Evolutionary conservation across 2,113 vertebrate genomes (phyloP), one percentile per base, ranked within the genome.

Genomic region (Platanista minor): DNA sequence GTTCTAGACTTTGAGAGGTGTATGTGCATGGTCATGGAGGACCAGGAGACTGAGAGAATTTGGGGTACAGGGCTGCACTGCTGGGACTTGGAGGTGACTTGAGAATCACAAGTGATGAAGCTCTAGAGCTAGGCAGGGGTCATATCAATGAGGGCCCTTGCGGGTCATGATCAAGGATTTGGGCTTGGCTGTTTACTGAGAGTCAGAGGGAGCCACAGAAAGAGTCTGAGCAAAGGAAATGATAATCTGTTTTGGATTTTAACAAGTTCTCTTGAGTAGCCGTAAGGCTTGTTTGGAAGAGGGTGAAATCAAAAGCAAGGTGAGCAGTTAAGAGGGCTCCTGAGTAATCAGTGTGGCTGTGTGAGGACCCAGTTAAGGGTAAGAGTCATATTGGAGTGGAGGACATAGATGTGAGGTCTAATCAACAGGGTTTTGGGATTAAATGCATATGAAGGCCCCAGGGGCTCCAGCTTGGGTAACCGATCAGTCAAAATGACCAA

Each of bases 171-270:
- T 6, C 59, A 62, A 87, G 33, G 69, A 81, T 31, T 67, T 82
- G 54, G 21, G 67, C 18, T 64, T 8, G 64, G 39, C 7, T 39
- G 39, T 43, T 81, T 39, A 14, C 43, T 31, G 25, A 91, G 23
- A 49, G 71, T 43, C 72, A 67, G 1, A 13, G 10, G 27, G 43
- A 91, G 66, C 21, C 74, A 57, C 1, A 33, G n/a, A 62, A 75
- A 46, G 64, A 27, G 17, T 20, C 8, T 67, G 36, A 66, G 36
- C 17, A 49, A 49, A 93, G 78, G 18, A 27, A 86, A 31, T 31
- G 39, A 64, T 29, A 29, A 82, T 41, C 71, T 96, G 87, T 21
- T 74, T 95, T 82, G 36, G 36, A 94, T 77, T 83, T 94, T 33
- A 67, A 69, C 80, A 92, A 77, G 17, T 64, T 74, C 81, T 90